Percentiles rank a stretch among this genome's conserved stretches.
Conservation (phyloP, 2,797 vertebrate genomes). For the Craterocephalus amniculus region DNA sequence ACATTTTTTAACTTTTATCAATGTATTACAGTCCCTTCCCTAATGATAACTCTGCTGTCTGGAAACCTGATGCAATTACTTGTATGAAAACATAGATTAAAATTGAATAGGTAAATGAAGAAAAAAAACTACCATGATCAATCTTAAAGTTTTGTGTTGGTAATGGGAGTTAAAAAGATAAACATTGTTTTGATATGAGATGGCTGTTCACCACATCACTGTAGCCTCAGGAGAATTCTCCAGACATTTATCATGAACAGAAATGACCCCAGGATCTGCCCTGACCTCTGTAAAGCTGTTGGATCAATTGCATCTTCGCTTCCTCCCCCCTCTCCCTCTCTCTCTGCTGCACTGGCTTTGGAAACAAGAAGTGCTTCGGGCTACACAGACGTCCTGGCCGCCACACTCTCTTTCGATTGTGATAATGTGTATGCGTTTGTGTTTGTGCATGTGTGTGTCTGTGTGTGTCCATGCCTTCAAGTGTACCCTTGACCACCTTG, state of each 20-base stretch:
- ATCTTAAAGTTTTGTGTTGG: conserved; percentile 27
- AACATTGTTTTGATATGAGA: conserved; percentile 72
- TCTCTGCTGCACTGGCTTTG: conserved; percentile 61
- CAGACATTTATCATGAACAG: conserved; percentile 82
- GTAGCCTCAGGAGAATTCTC: conserved; percentile 72
- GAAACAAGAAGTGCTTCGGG: conserved; percentile 76
- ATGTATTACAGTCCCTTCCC: no score
- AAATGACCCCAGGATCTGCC: conserved; percentile 84
- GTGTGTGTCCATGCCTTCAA: conserved; percentile 69
- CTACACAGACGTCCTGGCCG: conserved; percentile 60
- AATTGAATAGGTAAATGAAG: not conserved
- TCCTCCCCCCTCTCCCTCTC: conserved; percentile 39
- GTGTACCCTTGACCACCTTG: conserved; percentile 79
- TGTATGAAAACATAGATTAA: not conserved
- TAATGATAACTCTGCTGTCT: not conserved
- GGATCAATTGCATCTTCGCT: conserved; percentile 79
- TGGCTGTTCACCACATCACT: conserved; percentile 62
- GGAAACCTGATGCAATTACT: not conserved
- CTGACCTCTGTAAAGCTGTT: conserved; percentile 75
- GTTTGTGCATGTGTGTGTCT: conserved; percentile 40
- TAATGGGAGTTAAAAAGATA: conserved; percentile 40
- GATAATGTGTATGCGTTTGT: conserved; percentile 35
- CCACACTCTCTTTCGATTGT: conserved; percentile 58
- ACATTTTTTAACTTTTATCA: no score
- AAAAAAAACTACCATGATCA: conserved; percentile 21